phyloP scores from a whole-genome alignment of 1,140 invertebrate genomes.

The Pseudomyrmex sp. region DNA sequence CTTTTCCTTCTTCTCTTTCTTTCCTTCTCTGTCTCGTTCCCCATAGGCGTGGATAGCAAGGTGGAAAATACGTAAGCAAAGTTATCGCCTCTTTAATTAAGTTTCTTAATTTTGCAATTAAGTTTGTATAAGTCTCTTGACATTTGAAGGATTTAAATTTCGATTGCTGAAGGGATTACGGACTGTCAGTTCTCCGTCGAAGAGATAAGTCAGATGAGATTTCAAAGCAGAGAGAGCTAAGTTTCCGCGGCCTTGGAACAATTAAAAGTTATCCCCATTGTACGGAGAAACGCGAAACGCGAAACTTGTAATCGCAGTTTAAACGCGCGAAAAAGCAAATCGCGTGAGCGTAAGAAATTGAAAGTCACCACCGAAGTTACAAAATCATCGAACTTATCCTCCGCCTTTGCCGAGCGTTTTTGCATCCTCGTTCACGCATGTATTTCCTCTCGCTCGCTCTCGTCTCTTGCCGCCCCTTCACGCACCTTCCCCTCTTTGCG shows the following conservation, averaged over 20 bases:
- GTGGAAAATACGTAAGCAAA: background rate
- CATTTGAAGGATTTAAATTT: background rate
- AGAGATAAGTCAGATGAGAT: background rate
- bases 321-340: background rate
- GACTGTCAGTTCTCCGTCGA: background rate
- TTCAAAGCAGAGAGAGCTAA: background rate
- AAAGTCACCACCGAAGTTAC: background rate
- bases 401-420: background rate
- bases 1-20: background rate
- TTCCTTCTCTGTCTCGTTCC: background rate
- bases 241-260: background rate
- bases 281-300: background rate
- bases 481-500: conserved; percentile 36
- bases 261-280: background rate
- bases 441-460: background rate
- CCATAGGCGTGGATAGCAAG: conserved; percentile 25
- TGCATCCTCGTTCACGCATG: conserved; percentile 17
- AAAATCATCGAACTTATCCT: background rate
- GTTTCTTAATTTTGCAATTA: too few relatives aligned
- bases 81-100: background rate
- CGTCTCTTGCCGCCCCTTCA: conserved; percentile 25
- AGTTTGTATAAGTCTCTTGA: too few relatives aligned
- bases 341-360: too few relatives aligned
- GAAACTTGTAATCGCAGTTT: background rate
- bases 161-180: background rate